Evolutionary conservation across 1,140 invertebrate genomes (phyloP), one percentile per base, ranked within the genome.

Genomic region (Leptoteleia sp.): DNA sequence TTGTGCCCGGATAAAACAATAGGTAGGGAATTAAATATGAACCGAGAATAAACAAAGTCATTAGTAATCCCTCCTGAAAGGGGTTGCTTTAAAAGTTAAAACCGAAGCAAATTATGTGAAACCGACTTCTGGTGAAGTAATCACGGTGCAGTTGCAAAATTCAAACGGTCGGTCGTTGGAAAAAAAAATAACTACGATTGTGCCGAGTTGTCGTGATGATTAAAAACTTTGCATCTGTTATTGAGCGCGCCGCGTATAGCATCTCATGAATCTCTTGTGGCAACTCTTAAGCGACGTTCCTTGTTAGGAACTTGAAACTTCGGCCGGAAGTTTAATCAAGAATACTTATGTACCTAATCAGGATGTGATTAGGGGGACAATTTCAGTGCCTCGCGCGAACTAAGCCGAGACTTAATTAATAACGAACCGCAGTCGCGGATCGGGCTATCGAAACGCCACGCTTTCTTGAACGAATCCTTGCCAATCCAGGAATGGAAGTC

Each of bases 281-380:
- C 13, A n/a, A 48, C 35, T 59, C 54, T 59, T 50, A 67, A 67
- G 48, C 47, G 62, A 67, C 50, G 50, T 67, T 45, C 40, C 62
- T 47, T 67, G 50, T 67, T 67, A 45, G 40, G 29, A 68, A 35
- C 43, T 70, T 70, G 31, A 27, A 57, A 57, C 17, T 59, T 70
- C 50, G 42, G 68, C 54, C 22, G 33, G 47, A 62, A 72, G 38
- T 62, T 72, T 62, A 72, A 72, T 72, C 68, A 62, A 52, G 40
- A 54, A 52, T 72, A 72, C 57, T 62, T 72, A 72, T 62, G 48
- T 55, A 62, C 40, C 68, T 72, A 72, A 72, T 72, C 57, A 72
- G 47, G 47, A 62, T 61, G 40, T 62, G 68, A 72, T 72, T 72
- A 72, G 55, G 19, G 54, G 12, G 43, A 70, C 65, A 62, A 72